Evolutionary conservation across 2,888 invertebrate genomes (phyloP), one percentile per base, ranked within the genome.

Genomic region (Agrotis puta): DNA sequence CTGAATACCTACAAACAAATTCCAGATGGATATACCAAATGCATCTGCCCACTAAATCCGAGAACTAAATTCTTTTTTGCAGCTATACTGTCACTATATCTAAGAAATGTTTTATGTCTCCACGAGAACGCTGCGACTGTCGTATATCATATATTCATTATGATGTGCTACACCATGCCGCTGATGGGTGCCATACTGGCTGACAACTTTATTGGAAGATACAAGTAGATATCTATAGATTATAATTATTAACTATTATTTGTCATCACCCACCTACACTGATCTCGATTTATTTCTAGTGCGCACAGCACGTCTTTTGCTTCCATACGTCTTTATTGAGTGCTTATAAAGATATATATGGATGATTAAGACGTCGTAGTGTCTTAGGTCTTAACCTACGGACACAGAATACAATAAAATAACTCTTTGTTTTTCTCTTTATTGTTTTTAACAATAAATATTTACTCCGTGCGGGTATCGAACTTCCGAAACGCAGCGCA

Each of bases 21-120:
- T 43, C 18, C 20, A 18, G 11, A 1, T 7, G 33, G 33, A 7
- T 33, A 33, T 7, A 33, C 33, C 33, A 39, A 39, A 39, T 39
- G 39, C 11, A 13, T 43, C 3, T 66, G 13, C 14, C 7, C 14
- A 24, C 22, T 22, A 48, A 57, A 59, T 56, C 45, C 18, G 13
- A 6, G 13, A n/a, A n/a, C n/a, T n/a, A n/a, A n/a, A n/a, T 45
- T 45, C 9, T 69, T 71, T 64, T 57, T 93, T 94, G 39, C 95
- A 98, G 98, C 98, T n/a, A 97, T 98, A 81, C 93, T 98, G 65
- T 97, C 98, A 0, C 90, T 98, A 53, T 98, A 98, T 90, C 92
- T 98, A 83, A 96, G 97, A 62, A 97, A 97, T 85, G 97, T 97
- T 74, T 92, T 98, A 50, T 94, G 96, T 45, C 97, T 97, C 74